Evolutionary conservation across 2,888 invertebrate genomes (phyloP), one percentile per base, ranked within the genome.

Genomic region (Amphipoea lucens): DNA sequence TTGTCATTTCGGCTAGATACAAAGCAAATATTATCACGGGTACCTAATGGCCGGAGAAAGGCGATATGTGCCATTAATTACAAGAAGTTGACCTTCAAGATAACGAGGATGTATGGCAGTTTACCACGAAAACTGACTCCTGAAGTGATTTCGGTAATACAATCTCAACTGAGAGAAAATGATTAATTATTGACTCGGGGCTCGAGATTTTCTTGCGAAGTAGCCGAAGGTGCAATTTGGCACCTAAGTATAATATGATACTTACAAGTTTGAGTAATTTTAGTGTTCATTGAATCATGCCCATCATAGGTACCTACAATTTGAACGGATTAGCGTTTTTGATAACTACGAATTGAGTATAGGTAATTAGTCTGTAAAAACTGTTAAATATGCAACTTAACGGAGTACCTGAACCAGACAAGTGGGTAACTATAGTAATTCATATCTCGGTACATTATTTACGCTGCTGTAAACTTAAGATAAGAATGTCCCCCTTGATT

Each of bases 61-160:
- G 70, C 73, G 87, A 85, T 87, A 85, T 54, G 40, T 67, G 54
- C 70, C 74, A 79, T 87, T 87, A 78, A 87, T 85, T 85, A 87
- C 62, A 20, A 74, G 51, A 74, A 76, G 29, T 76, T 78, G 83
- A 78, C 78, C 83, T 87, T 68, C 67, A 68, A 74, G 75, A 85
- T 86, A 86, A 74, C 78, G 60, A 82, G 75, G 73, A 76, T 66
- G 57, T 67, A 78, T 86, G 70, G 60, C 57, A 29, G 70, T 82
- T 84, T 63, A 74, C 69, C 62, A 65, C 12, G 66, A 86, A 85
- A 82, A 67, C 75, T 67, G 84, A 82, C 68, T 66, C 74, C 42
- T 54, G 29, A 72, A 78, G 42, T 84, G 57, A 72, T 68, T 57
- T 78, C 65, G 23, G 5, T 74, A 70, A 48, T 84, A 69, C 40